A percentile compares a stretch with the other conserved stretches of the same genome.
These are phyloP conservation scores for Pseudomyrmex dendroicus DNA, from an alignment of 1,140 invertebrate species.

Conservation along the genomic window DNA sequence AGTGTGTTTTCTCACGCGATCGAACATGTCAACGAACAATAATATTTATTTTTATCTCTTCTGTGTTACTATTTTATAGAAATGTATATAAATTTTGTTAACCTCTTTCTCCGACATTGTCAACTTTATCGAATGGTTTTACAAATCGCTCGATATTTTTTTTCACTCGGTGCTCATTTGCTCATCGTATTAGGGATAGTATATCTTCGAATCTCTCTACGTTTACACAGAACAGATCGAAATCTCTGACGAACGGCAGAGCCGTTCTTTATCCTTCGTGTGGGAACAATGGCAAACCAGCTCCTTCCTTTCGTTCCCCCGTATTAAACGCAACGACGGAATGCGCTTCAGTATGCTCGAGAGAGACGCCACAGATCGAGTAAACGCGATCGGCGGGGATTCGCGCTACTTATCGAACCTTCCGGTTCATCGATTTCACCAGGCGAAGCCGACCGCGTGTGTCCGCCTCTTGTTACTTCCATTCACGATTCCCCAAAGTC, in stretches of 20 bases:
- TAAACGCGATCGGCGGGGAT: slow-evolving; percentile 54
- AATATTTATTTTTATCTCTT: slow-evolving; percentile 8
- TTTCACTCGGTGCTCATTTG: not conserved
- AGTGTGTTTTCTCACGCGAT: slow-evolving; percentile 22
- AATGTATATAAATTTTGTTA: not conserved
- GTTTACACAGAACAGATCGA: not conserved
- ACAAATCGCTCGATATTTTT: not conserved
- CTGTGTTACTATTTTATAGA: not conserved
- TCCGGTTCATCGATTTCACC: slow-evolving; percentile 60
- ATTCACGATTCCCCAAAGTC: slow-evolving; percentile 71
- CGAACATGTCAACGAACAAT: slow-evolving; percentile 45
- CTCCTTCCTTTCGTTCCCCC: too few species aligned
- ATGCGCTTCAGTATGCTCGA: slow-evolving; percentile 18
- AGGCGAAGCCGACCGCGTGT: slow-evolving; percentile 29
- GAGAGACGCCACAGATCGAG: slow-evolving; percentile 60
- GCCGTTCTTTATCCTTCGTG: not conserved
- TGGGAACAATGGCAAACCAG: slow-evolving; percentile 20
- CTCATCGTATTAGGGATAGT: not conserved
- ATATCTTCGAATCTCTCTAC: not conserved
- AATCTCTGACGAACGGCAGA: slow-evolving; percentile 13
- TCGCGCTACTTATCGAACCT: slow-evolving; percentile 48
- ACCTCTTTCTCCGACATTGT: not conserved
- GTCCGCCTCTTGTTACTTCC: slow-evolving; percentile 62
- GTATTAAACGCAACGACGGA: slow-evolving; percentile 19
- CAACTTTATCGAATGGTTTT: not conserved